These are phyloP conservation scores for Gobio gobio DNA, from an alignment of 2,113 vertebrate genomes.

Conservation along the genomic window DNA sequence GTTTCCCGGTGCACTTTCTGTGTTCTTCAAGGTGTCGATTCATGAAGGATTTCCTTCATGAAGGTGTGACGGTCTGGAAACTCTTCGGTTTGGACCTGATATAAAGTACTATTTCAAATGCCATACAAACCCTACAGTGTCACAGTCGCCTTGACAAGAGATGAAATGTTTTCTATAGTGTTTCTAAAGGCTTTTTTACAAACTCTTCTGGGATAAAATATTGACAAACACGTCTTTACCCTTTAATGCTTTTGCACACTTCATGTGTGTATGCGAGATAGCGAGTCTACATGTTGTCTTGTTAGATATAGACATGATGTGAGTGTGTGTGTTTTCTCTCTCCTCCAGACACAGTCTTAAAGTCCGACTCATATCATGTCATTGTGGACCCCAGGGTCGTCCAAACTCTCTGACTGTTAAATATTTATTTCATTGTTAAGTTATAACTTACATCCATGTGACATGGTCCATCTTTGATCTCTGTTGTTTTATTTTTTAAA, in stretches of 20 bases:
- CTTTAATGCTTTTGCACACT: constrained; percentile 14
- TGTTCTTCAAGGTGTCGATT: too few relatives aligned
- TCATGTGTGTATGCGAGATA: constrained; percentile 7
- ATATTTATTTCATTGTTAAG: constrained; percentile 71
- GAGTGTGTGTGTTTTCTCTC: background rate
- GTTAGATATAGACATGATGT: background rate
- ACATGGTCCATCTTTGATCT: constrained; percentile 35
- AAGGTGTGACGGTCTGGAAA: too few relatives aligned
- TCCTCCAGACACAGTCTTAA: background rate
- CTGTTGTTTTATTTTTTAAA: background rate
- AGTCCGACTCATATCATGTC: constrained; percentile 38
- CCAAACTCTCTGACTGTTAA: constrained; percentile 49
- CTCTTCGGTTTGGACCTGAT: background rate
- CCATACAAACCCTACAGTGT: background rate
- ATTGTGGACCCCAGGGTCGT: constrained; percentile 33
- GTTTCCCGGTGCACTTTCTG: too few relatives aligned
- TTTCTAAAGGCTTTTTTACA: background rate
- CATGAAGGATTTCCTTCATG: too few relatives aligned
- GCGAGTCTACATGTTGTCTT: background rate
- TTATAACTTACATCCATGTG: constrained; percentile 56
- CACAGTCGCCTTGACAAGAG: background rate
- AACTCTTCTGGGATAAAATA: background rate
- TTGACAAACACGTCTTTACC: background rate
- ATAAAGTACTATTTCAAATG: background rate
- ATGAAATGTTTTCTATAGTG: background rate